phyloP scores from a whole-genome alignment of 2,113 vertebrate genomes.

The Acanthochromis polyacanthus region DNA sequence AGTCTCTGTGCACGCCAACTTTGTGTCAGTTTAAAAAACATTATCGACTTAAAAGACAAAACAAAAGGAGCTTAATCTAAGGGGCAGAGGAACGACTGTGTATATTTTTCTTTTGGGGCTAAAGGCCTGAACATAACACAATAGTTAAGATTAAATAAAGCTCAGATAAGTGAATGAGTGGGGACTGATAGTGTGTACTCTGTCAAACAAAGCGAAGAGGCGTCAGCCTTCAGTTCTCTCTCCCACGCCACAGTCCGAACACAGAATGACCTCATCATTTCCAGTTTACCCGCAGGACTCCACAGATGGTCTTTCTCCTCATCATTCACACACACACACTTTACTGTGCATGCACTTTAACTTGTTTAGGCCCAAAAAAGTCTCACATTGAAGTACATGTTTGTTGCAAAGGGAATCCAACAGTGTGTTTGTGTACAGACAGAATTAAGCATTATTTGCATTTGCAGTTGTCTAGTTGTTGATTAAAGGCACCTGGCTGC shows the following conservation, averaged over 20 bases:
- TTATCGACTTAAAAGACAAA: not conserved
- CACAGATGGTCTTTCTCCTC: slow-evolving; percentile 50
- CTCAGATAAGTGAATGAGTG: slow-evolving; percentile 23
- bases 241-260: slow-evolving; percentile 64
- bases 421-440: not conserved
- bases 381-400: not conserved
- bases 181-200: slow-evolving; percentile 15
- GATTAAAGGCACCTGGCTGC: not conserved
- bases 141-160: slow-evolving; percentile 30
- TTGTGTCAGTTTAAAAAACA: slow-evolving; percentile 14
- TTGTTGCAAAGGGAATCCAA: not conserved
- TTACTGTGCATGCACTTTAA: slow-evolving; percentile 17
- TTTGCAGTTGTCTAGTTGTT: not conserved
- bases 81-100: not conserved
- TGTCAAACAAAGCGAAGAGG: slow-evolving; percentile 51
- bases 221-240: slow-evolving; percentile 20
- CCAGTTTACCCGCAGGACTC: slow-evolving; percentile 54
- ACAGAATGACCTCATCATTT: slow-evolving; percentile 65
- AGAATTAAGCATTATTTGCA: not conserved
- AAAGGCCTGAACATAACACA: not conserved
- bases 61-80: not conserved
- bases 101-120: not conserved
- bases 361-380: not conserved
- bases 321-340: slow-evolving; percentile 13
- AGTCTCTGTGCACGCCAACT: not conserved